Conservation (phyloP, 2,888 invertebrate species). For the Brachyopa scutellaris region DNA sequence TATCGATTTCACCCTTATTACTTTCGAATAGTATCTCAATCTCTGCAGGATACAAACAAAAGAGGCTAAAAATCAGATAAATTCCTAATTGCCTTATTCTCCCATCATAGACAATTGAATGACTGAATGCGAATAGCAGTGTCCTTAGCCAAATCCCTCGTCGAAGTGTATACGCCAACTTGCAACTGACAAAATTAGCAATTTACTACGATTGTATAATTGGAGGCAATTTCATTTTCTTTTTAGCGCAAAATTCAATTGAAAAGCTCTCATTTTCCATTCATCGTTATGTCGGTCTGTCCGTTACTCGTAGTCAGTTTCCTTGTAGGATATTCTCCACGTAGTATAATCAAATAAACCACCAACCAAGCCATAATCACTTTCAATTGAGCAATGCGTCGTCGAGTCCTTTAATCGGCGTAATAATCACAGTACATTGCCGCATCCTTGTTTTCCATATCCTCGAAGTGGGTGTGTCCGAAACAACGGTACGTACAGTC, state of each 20-base stretch:
- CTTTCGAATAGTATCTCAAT: too few relatives aligned
- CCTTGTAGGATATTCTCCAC: slow-evolving; percentile 16
- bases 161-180: not conserved
- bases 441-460: slow-evolving; percentile 31
- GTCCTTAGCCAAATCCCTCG: not conserved
- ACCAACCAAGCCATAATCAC: slow-evolving; percentile 41
- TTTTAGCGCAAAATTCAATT: slow-evolving; percentile 63
- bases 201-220: slow-evolving; percentile 62
- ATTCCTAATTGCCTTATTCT: slow-evolving; percentile 39
- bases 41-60: slow-evolving; percentile 18
- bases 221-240: slow-evolving; percentile 62
- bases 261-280: slow-evolving; percentile 21
- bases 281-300: not conserved
- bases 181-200: slow-evolving; percentile 63
- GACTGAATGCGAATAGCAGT: slow-evolving; percentile 27
- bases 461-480: not conserved
- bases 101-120: slow-evolving; percentile 27
- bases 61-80: slow-evolving; percentile 40
- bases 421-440: slow-evolving; percentile 49
- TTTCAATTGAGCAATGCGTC: slow-evolving; percentile 62
- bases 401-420: slow-evolving; percentile 69
- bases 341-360: slow-evolving; percentile 56
- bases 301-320: not conserved
- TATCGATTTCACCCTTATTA: too few relatives aligned
- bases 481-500: not conserved